These are phyloP conservation scores for Cladopsammia gracilis DNA, from an alignment of 64 coral and sea anemone genomes.

Conservation along the genomic window DNA sequence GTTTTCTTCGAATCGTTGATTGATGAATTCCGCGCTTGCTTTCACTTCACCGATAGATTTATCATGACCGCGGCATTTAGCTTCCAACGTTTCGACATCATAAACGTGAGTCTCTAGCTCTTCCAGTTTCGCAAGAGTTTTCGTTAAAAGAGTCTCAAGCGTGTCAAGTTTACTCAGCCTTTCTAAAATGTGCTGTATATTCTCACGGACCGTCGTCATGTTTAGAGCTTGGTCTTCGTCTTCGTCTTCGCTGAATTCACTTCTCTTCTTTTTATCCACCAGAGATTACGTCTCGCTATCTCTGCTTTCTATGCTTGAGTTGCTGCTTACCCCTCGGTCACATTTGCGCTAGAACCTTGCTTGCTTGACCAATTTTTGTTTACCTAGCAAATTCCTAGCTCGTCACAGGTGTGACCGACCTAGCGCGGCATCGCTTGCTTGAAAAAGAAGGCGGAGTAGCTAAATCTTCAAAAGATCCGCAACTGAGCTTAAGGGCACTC, in stretches of 20 bases:
- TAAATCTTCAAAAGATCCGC: too few species aligned
- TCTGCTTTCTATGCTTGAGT: too few species aligned
- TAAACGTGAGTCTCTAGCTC: conserved; percentile 5
- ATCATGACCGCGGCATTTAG: conserved; percentile 1
- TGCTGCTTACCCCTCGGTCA: too few species aligned
- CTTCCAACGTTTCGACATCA: neutral
- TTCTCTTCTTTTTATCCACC: neutral
- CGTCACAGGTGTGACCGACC: too few species aligned
- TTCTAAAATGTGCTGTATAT: neutral
- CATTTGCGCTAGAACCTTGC: too few species aligned
- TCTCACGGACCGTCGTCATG: neutral
- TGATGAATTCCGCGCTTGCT: neutral
- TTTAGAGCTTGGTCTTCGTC: too few species aligned
- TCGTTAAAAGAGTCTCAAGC: conserved; percentile 17
- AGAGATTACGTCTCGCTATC: neutral
- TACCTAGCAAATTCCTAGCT: too few species aligned
- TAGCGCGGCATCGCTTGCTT: too few species aligned
- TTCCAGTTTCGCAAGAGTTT: conserved; percentile 2
- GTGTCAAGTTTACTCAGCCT: neutral
- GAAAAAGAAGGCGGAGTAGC: too few species aligned
- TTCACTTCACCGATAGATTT: conserved; percentile 8
- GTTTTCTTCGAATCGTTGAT: conserved; percentile 16
- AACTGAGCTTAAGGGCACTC: too few species aligned
- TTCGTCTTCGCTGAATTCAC: too few species aligned
- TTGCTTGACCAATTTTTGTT: too few species aligned